These are phyloP conservation scores for Tapirus terrestris DNA, from an alignment of 2,113 vertebrate genomes.

Conservation along the genomic window DNA sequence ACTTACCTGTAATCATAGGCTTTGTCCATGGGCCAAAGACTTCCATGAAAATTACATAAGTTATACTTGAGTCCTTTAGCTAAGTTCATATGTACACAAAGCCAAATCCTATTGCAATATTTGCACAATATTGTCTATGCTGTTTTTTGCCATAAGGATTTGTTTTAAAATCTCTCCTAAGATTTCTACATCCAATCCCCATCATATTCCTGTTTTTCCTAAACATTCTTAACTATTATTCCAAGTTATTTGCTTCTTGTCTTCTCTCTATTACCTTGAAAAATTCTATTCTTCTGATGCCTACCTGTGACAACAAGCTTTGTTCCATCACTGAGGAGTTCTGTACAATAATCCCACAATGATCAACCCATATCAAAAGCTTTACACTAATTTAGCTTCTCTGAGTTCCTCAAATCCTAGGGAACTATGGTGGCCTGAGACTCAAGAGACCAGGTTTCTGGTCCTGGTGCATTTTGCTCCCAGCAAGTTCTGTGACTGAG, in stretches of 20 bases:
- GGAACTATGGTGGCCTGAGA: not conserved
- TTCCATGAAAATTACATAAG: not conserved
- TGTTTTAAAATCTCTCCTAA: not conserved
- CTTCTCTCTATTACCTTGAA: not conserved
- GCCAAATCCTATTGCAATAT: not conserved
- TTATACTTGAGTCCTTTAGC: not conserved
- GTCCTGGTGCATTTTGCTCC: not conserved
- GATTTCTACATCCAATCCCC: not conserved
- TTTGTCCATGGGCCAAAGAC: not conserved
- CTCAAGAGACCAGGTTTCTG: not conserved
- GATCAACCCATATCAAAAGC: conserved; percentile 5
- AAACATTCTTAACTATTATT: not conserved
- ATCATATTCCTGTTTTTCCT: not conserved
- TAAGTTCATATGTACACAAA: not conserved
- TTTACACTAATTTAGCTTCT: not conserved
- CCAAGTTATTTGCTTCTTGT: not conserved
- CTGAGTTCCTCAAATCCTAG: not conserved
- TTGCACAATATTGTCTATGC: not conserved
- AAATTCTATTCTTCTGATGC: not conserved
- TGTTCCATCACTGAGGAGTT: conserved; percentile 9
- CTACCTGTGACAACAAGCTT: conserved; percentile 38
- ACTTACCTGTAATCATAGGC: not conserved
- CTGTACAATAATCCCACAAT: not conserved
- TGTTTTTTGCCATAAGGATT: not conserved
- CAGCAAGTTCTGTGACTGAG: not conserved